Base-by-base conservation (phyloP, 2,888 invertebrate species). In the Perithous albicinctus region DNA sequence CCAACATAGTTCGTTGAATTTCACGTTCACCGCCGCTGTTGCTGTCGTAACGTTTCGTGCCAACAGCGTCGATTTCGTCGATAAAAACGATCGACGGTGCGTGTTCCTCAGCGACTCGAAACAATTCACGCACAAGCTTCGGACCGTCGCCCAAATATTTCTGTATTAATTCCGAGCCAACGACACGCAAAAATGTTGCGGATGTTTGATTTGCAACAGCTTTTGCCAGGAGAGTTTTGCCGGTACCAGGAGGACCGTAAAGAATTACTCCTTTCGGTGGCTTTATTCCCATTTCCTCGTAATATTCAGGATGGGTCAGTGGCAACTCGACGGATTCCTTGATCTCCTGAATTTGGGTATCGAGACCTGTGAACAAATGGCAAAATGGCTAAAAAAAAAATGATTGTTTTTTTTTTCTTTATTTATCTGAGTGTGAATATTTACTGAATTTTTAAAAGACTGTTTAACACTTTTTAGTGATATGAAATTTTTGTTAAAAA, bases 261-360 rank as follows among this genome's bases (percentile, higher is more conserved):
- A 99, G 94, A 90, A 99, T 99, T 0, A 99, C 99, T 86, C 99
- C 99, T 92, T 99, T 99, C 0, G 99, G 99, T 12, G 99, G 99
- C 91, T 99, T 98, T 88, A 99, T 99, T 63, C 99, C 99, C 99
- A 99, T 99, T 94, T 99, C 99, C 93, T 99, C 99, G 92, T 99
- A 99, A 93, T 99, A 99, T 93, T 99, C 99, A 0, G 99, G 99
- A 94, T 99, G 99, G 12, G 99, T 99, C 18, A 99, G 93, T 0
- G 99, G 99, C 83, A 99, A 93, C 92, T 99, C 99, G 7, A 99
- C 99, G 56, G 99, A 99, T 94, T 99, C 99, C 93, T 98, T 98
- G 81, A 98, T 98, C 93, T 98, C 97, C 93, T 98, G 99, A 91
- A 99, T 99, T 93, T 99, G 99, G 41, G 97, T 97, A 91, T 99